A percentile compares a stretch with the other conserved stretches of the same genome.
Evolutionary conservation across 2,888 invertebrate species (phyloP).

Genomic region (Gortyna flavago): DNA sequence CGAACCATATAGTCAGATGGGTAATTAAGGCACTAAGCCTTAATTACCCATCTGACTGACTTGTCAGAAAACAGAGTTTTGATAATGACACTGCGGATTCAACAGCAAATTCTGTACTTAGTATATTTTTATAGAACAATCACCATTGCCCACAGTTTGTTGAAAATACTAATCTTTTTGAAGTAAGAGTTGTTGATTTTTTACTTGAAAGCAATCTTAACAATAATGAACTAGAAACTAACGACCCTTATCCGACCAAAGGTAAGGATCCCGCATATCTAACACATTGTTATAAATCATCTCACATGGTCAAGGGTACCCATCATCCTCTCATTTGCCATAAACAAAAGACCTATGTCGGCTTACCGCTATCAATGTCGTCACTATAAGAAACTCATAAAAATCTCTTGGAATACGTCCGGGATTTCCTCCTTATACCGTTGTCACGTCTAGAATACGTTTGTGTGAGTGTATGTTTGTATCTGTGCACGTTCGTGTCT

Average conservation of each 20-base stretch:
- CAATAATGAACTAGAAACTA: too few species aligned
- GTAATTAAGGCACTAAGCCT: too few species aligned
- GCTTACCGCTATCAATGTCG: constrained; percentile 39
- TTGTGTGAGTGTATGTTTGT: constrained; percentile 1
- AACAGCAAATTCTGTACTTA: too few species aligned
- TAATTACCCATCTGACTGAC: background rate
- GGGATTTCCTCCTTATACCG: background rate
- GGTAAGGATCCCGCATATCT: background rate
- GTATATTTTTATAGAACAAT: too few species aligned
- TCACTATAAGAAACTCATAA: constrained; percentile 38
- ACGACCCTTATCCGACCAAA: too few species aligned
- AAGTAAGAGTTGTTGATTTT: background rate
- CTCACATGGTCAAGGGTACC: background rate
- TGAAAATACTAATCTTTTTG: too few species aligned
- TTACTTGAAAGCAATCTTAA: too few species aligned
- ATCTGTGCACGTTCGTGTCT: constrained; percentile 28
- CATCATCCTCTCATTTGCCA: constrained; percentile 12
- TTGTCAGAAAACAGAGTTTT: too few species aligned
- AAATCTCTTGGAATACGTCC: constrained; percentile 29
- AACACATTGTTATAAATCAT: too few species aligned
- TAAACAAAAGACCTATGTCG: constrained; percentile 19
- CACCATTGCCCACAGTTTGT: too few species aligned
- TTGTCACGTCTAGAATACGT: constrained; percentile 1
- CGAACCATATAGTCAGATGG: too few species aligned
- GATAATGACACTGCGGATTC: too few species aligned